phyloP scores from a whole-genome alignment of 2,113 vertebrate genomes.

The Serilophus lunatus region DNA sequence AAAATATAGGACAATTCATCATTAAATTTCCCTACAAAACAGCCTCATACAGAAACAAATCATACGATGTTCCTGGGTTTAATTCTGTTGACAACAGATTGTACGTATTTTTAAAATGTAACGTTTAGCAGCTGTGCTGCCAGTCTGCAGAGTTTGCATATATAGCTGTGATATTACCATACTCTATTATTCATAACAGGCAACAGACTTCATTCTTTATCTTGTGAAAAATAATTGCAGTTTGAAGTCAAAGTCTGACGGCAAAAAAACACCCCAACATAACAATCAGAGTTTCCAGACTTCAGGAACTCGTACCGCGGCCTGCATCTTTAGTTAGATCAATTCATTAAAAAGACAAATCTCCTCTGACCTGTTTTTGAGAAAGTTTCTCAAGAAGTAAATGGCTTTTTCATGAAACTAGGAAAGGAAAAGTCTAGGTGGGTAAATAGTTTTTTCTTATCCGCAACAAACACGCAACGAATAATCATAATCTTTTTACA shows the following conservation, averaged over 20 bases:
- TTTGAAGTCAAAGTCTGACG: slow-evolving; percentile 16
- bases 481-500: neutral
- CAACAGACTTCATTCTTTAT: slow-evolving; percentile 40
- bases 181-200: slow-evolving; percentile 62
- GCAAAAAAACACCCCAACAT: neutral
- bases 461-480: neutral
- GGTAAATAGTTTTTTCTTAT: neutral
- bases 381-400: neutral
- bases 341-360: neutral
- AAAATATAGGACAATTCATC: slow-evolving; percentile 27
- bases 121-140: slow-evolving; percentile 51
- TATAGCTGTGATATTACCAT: slow-evolving; percentile 60
- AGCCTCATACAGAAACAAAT: slow-evolving; percentile 43
- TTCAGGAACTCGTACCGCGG: neutral
- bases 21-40: slow-evolving; percentile 49
- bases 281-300: neutral
- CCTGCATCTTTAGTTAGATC: neutral
- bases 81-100: slow-evolving; percentile 62
- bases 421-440: neutral
- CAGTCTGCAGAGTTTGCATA: slow-evolving; percentile 56
- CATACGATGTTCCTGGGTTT: slow-evolving; percentile 10
- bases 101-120: slow-evolving; percentile 49
- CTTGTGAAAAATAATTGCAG: slow-evolving; percentile 48
- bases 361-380: neutral
- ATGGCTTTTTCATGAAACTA: neutral